Conservation (phyloP, 2,113 vertebrate species). For the Glareola pratincola region DNA sequence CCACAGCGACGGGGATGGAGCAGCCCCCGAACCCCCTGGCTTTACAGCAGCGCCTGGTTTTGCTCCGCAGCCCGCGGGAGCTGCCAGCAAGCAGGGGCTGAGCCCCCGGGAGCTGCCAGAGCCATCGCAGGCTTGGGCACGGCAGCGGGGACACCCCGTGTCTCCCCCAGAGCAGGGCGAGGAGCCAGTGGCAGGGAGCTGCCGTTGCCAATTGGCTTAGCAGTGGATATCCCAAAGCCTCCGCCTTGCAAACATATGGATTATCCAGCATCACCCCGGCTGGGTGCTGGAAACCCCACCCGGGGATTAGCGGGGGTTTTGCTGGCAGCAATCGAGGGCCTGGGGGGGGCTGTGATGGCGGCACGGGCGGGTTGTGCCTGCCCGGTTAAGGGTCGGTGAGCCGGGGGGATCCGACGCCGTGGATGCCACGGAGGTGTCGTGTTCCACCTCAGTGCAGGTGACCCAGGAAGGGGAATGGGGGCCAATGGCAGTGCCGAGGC, state of each 20-base stretch:
- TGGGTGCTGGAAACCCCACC: neutral
- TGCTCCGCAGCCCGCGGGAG: neutral
- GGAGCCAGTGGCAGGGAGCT: neutral
- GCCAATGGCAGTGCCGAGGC: too few relatives aligned
- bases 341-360: neutral
- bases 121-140: too few relatives aligned
- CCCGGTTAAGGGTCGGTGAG: rapidly evolving
- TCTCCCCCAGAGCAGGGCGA: rapidly evolving
- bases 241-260: slow-evolving; percentile 38
- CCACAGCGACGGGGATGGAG: neutral
- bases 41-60: neutral
- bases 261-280: neutral
- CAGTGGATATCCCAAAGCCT: neutral
- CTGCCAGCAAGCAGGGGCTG: neutral
- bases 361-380: rapidly evolving
- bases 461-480: too few relatives aligned
- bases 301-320: neutral
- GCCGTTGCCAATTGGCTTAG: slow-evolving; percentile 35
- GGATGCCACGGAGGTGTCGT: too few relatives aligned
- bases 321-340: neutral
- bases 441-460: too few relatives aligned
- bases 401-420: too few relatives aligned
- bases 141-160: rapidly evolving
- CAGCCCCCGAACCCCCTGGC: rapidly evolving
- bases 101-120: neutral